Evolutionary conservation across 1,140 invertebrate genomes (phyloP).

Genomic region (Eupristina koningsbergeri): DNA sequence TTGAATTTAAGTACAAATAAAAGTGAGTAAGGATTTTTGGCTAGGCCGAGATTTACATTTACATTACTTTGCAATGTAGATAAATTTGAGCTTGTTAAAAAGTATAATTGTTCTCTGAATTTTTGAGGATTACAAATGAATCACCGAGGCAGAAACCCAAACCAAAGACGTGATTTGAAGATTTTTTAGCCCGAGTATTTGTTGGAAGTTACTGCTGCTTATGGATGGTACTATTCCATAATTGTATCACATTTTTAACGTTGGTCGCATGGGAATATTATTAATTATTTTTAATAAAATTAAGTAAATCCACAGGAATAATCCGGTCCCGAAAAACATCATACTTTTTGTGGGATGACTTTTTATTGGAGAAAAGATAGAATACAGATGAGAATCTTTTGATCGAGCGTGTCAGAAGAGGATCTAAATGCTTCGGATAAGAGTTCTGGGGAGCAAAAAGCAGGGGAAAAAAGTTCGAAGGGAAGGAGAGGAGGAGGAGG

Average conservation of each 20-base stretch:
- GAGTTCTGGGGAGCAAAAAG: neutral
- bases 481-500: neutral
- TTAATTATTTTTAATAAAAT: neutral
- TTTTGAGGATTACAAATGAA: conserved; percentile 2
- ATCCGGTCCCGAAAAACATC: neutral
- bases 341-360: neutral
- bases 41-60: conserved; percentile 33
- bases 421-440: neutral
- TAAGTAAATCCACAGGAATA: neutral
- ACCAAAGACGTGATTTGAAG: conserved; percentile 1
- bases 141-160: neutral
- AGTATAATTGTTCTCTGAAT: neutral
- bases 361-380: neutral
- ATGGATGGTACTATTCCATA: too few species aligned
- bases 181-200: too few species aligned
- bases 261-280: neutral
- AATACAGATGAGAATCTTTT: neutral
- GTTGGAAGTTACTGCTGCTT: too few species aligned
- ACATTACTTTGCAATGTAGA: conserved; percentile 22
- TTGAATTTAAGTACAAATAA: neutral
- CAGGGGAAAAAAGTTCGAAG: neutral
- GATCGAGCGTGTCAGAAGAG: neutral
- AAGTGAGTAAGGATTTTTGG: neutral
- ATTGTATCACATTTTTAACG: too few species aligned
- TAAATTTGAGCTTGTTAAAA: neutral